Conservation (phyloP, 1,140 invertebrate genomes). For the Lucilia sericata region DNA sequence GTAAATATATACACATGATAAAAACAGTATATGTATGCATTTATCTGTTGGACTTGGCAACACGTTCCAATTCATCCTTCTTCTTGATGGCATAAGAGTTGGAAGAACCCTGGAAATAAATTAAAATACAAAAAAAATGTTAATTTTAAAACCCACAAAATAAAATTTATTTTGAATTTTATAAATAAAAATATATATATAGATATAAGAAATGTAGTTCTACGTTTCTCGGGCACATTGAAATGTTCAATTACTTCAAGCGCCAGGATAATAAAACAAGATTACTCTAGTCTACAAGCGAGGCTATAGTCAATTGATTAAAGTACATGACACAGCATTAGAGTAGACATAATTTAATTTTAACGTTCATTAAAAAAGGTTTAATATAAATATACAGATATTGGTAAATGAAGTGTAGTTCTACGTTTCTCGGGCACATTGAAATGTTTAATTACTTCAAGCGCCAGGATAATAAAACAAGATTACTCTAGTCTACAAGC, state of each 20-base stretch:
- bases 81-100: slow-evolving; percentile 99
- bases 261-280: slow-evolving; percentile 49
- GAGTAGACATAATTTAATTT: slow-evolving; percentile 60
- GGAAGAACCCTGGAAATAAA: slow-evolving; percentile 86
- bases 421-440: too few species aligned
- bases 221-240: slow-evolving; percentile 47
- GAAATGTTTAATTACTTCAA: too few species aligned
- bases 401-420: too few species aligned
- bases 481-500: too few species aligned
- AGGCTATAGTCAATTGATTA: slow-evolving; percentile 52
- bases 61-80: slow-evolving; percentile 99
- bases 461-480: too few species aligned
- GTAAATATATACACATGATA: slow-evolving; percentile 38
- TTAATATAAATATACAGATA: too few species aligned
- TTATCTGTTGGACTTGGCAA: slow-evolving; percentile 99
- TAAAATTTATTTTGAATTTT: not conserved
- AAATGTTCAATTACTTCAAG: slow-evolving; percentile 40
- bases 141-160: not conserved
- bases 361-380: too few species aligned
- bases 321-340: slow-evolving; percentile 55
- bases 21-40: slow-evolving; percentile 41
- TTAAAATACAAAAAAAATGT: not conserved
- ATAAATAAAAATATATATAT: not conserved
- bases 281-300: slow-evolving; percentile 63
- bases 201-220: slow-evolving; percentile 42